Evolutionary conservation across 2,113 vertebrate species (phyloP).

Genomic region (Cyanoderma ruficeps): DNA sequence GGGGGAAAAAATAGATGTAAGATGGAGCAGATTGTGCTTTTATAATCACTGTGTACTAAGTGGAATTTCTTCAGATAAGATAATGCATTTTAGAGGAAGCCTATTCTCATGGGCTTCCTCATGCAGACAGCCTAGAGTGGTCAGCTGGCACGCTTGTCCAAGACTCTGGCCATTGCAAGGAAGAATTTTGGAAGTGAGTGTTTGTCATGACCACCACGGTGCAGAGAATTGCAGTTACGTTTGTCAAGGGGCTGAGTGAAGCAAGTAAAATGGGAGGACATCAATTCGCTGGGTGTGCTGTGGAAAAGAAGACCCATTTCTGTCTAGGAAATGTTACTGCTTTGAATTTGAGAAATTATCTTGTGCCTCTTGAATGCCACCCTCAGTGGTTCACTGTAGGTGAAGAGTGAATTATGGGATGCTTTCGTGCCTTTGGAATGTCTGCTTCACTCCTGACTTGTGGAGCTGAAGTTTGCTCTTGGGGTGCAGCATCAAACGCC

Average conservation of each 20-base stretch:
- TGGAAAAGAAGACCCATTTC: background rate
- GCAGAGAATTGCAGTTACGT: background rate
- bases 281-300: background rate
- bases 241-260: background rate
- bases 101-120: background rate
- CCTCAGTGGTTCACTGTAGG: background rate
- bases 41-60: background rate
- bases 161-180: background rate
- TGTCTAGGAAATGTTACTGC: background rate
- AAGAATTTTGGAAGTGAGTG: background rate
- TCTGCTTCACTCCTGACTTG: background rate
- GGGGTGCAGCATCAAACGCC: background rate
- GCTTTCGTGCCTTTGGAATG: background rate
- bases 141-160: background rate
- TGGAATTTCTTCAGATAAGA: background rate
- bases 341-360: background rate
- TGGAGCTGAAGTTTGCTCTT: background rate
- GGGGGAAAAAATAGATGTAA: rapidly evolving
- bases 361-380: background rate
- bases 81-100: background rate
- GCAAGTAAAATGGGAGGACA: background rate
- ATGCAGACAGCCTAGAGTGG: background rate
- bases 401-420: background rate
- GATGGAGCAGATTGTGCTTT: background rate
- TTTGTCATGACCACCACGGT: background rate